Conservation (phyloP, 1,140 invertebrate species). For the Hypothenemus hampei region DNA sequence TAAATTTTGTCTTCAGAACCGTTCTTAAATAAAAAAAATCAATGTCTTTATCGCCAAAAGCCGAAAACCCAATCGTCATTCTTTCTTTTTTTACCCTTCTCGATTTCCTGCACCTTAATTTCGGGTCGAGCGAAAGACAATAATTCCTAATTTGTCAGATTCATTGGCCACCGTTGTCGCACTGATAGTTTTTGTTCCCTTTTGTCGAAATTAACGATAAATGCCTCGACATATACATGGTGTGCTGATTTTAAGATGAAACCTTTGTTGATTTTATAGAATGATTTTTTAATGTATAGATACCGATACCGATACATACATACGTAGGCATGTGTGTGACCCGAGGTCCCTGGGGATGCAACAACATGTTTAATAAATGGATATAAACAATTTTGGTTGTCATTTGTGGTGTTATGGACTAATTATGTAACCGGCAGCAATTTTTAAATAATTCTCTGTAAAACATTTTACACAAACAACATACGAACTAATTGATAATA, state of each 20-base stretch:
- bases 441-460: too few relatives aligned
- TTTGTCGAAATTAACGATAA: constrained; percentile 8
- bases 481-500: too few relatives aligned
- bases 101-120: constrained; percentile 1
- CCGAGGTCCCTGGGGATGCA: not conserved
- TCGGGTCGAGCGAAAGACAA: constrained; percentile 2
- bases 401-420: too few relatives aligned
- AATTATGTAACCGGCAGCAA: too few relatives aligned
- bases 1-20: too few relatives aligned
- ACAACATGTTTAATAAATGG: not conserved
- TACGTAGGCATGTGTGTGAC: not conserved
- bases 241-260: not conserved
- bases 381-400: too few relatives aligned
- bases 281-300: too few relatives aligned
- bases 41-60: too few relatives aligned
- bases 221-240: not conserved
- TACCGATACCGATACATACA: too few relatives aligned
- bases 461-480: too few relatives aligned
- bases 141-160: constrained; percentile 19
- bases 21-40: too few relatives aligned
- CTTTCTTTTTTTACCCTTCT: constrained; percentile 1
- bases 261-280: not conserved
- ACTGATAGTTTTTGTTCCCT: constrained; percentile 1
- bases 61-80: too few relatives aligned
- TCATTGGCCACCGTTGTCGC: constrained; percentile 11